Base-by-base conservation (phyloP, 2,797 vertebrate genomes). In the Eupleurogrammus muticus region DNA sequence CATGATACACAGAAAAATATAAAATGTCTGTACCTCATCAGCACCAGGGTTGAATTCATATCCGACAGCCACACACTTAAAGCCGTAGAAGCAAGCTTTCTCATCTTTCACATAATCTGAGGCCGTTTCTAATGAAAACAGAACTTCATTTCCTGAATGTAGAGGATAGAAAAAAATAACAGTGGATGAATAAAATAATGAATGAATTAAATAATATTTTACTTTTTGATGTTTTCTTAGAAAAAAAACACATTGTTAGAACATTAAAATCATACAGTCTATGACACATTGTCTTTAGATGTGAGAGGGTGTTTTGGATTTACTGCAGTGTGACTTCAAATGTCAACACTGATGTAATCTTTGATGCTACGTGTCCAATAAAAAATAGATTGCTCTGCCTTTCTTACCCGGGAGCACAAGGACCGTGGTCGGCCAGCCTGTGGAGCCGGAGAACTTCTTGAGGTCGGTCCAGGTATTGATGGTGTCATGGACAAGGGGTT, bases 61-160 rank as follows among this genome's bases (percentile, higher is more conserved):
- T 76, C 98, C 98, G 87, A 99, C 95, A 66, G 97, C 96, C 0
- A 97, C 96, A 90, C 97, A 99, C 77, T 99, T 99, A 84, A 99
- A 99, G 67, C 98, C 98, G 73, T 97, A 99, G 88, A 99, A 99
- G 75, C 94, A 96, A 56, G 98, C 96, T 81, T 99, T 99, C 82
- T 99, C 98, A 89, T 99, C 98, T 92, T 99, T 99, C 40, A 99
- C 97, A 38, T 99, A 99, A 92, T 99, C 98, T 14, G 98, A 99
- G 1, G 98, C 98, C 0, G 98, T 99, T 91, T 99, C 98, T 88
- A 99, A 82, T 38, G 98, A 99, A 91, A 99, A 99, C 35, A 99
- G 94, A 36, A 96, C 96, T 91, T 99, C 98, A 49, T 99, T 99
- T 87, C 98, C 98, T 99, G 89, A 66, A 42, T 84, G 75, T 0